Conservation (phyloP, 2,797 vertebrate genomes). For the Gobio occitaniae region DNA sequence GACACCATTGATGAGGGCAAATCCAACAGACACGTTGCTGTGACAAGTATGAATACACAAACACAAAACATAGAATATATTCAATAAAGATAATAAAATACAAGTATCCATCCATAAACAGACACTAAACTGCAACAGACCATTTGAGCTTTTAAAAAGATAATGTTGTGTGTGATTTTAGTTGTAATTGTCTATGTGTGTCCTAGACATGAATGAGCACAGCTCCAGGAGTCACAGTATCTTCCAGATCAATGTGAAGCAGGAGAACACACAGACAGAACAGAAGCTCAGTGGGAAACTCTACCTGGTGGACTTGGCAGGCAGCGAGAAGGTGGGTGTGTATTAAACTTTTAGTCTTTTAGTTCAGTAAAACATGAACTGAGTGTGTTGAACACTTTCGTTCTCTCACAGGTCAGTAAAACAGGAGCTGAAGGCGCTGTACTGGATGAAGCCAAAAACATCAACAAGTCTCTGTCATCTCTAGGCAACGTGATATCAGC, state of each 20-base stretch:
- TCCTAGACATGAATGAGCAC: slow-evolving; percentile 96
- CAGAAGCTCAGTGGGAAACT: slow-evolving; percentile 95
- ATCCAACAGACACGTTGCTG: slow-evolving; percentile 93
- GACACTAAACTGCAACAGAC: background rate
- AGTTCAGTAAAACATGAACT: background rate
- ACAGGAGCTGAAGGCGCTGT: slow-evolving; percentile 96
- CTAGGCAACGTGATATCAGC: slow-evolving; percentile 96
- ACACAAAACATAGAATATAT: background rate
- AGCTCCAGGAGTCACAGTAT: slow-evolving; percentile 98
- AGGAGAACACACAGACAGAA: slow-evolving; percentile 94
- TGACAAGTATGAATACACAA: slow-evolving; percentile 87
- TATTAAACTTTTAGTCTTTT: slow-evolving; percentile 18
- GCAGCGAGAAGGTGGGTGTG: slow-evolving; percentile 89
- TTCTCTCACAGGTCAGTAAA: slow-evolving; percentile 88
- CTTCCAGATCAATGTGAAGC: slow-evolving; percentile 97
- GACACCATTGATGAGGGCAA: slow-evolving; percentile 98
- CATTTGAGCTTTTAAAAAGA: background rate
- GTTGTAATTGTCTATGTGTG: slow-evolving; percentile 9
- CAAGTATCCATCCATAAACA: background rate
- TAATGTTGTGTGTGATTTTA: background rate
- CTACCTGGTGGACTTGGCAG: slow-evolving; percentile 95
- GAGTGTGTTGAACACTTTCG: background rate
- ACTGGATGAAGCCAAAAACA: slow-evolving; percentile 97
- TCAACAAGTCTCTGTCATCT: slow-evolving; percentile 96
- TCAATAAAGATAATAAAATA: background rate